phyloP scores from a whole-genome alignment of 2,888 invertebrate genomes.

The Stomorhina lunata region DNA sequence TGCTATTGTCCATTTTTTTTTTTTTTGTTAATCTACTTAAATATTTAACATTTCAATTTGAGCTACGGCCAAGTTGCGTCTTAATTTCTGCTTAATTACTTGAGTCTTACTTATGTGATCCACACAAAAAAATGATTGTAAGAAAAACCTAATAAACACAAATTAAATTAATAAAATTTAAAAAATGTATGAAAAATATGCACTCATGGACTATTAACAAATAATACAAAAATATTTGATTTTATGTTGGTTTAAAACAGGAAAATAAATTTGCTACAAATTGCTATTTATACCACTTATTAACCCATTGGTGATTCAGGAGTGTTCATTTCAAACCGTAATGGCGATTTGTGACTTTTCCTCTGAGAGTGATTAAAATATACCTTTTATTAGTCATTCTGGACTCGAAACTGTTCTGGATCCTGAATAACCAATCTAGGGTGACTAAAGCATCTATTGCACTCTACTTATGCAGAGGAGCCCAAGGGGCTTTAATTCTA shows the following conservation, averaged over 20 bases:
- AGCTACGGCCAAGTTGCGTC: constrained; percentile 44
- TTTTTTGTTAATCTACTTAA: no score
- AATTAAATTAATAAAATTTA: background rate
- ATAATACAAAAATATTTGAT: constrained; percentile 31
- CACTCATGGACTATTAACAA: constrained; percentile 4
- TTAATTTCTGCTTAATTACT: constrained; percentile 56
- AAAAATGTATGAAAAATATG: constrained; percentile 12
- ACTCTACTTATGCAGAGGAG: no score
- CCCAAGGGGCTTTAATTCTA: no score
- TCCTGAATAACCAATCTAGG: no score
- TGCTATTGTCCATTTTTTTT: background rate
- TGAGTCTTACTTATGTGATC: constrained; percentile 21
- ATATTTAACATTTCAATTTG: constrained; percentile 13
- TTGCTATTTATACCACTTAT: constrained; percentile 51
- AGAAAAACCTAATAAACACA: constrained; percentile 7
- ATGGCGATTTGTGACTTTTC: background rate
- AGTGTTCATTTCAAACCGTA: background rate
- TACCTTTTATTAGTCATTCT: no score
- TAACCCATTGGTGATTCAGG: constrained; percentile 24
- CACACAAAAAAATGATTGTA: no score
- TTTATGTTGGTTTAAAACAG: constrained; percentile 16
- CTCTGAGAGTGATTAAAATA: background rate
- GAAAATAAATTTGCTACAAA: constrained; percentile 46
- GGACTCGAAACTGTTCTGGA: no score
- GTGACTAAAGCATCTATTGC: no score